Evolutionary conservation across 1,140 invertebrate species (phyloP).

Genomic region (Meloidogyne hapla): DNA sequence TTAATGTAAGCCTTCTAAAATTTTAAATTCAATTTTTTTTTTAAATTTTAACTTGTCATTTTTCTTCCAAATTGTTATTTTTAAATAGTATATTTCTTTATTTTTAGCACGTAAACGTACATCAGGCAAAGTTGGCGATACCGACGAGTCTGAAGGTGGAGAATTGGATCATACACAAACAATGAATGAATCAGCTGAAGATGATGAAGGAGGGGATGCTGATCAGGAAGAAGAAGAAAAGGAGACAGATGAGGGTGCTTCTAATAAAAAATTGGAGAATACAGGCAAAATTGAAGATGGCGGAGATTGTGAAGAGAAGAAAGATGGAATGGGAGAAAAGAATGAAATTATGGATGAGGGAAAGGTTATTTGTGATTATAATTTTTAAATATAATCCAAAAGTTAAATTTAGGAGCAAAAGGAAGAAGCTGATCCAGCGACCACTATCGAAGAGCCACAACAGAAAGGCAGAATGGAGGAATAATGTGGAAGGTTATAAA

Average conservation of each 20-base stretch:
- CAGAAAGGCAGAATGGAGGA: not conserved
- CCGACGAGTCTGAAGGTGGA: constrained; percentile 3
- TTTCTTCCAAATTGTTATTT: too few species aligned
- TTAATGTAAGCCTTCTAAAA: too few species aligned
- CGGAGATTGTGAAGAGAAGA: not conserved
- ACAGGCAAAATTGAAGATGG: not conserved
- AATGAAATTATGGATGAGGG: not conserved
- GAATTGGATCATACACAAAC: constrained; percentile 9
- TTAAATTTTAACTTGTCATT: too few species aligned
- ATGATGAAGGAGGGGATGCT: not conserved
- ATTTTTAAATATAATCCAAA: too few species aligned
- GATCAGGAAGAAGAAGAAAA: not conserved
- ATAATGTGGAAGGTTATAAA: not conserved
- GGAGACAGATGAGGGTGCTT: not conserved
- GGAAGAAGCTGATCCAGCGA: not conserved
- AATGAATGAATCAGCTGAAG: not conserved
- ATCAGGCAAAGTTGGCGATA: constrained; percentile 11
- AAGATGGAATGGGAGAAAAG: not conserved
- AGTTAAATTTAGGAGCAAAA: not conserved
- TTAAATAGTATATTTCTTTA: too few species aligned
- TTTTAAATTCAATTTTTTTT: not conserved
- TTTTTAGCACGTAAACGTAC: constrained; percentile 24
- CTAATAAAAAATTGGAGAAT: not conserved
- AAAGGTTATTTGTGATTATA: not conserved
- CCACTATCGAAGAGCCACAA: not conserved